phyloP scores from a whole-genome alignment of 1,140 invertebrate genomes.

The Leptopilina clavipes region DNA sequence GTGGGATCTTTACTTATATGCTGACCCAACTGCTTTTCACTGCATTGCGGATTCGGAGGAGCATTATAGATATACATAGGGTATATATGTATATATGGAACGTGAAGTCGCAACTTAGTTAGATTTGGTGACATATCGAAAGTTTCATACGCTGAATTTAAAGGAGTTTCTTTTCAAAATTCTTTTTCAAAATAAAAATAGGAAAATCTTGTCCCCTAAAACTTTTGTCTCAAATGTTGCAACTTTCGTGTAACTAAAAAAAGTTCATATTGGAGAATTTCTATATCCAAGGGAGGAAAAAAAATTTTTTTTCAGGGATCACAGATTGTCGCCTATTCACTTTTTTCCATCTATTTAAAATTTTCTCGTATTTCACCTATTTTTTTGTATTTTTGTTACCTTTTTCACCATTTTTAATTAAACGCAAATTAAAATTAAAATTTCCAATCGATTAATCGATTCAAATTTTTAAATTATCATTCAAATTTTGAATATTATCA shows the following conservation, averaged over 20 bases:
- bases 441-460: no score
- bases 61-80: not conserved
- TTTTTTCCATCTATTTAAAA: no score
- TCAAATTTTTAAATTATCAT: no score
- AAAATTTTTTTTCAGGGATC: no score
- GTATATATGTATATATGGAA: not conserved
- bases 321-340: no score
- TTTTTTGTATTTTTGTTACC: no score
- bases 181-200: not conserved
- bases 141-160: not conserved
- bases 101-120: not conserved
- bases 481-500: no score
- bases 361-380: no score
- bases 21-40: constrained; percentile 31
- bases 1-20: constrained; percentile 1
- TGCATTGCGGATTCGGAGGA: constrained; percentile 44
- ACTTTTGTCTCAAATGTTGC: not conserved
- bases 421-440: no score
- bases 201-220: constrained; percentile 3
- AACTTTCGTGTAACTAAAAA: not conserved
- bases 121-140: constrained; percentile 26
- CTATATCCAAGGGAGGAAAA: no score
- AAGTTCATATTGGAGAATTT: no score
- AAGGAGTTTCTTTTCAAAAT: not conserved
- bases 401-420: no score